Evolutionary conservation across 2,797 vertebrate species (phyloP).

Genomic region (Ataeniobius toweri): DNA sequence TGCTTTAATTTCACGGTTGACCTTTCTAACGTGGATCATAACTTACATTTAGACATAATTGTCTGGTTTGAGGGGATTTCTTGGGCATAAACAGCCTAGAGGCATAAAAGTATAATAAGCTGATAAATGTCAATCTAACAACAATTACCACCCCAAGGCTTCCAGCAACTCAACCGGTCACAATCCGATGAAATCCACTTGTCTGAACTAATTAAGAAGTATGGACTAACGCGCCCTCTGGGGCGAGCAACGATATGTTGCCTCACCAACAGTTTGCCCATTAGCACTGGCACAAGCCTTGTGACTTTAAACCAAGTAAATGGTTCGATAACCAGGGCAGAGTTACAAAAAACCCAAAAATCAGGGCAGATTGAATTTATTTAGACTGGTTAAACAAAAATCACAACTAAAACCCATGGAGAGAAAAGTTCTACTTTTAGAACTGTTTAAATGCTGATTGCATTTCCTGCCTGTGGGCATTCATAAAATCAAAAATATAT

Average conservation of each 20-base stretch:
- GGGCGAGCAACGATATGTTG: conserved; percentile 10
- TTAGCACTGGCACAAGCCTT: conserved; percentile 5
- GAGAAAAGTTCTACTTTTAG: neutral
- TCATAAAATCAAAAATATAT: neutral
- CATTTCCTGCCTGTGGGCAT: neutral
- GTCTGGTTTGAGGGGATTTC: conserved; percentile 3
- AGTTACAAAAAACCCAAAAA: neutral
- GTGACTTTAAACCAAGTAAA: conserved; percentile 27
- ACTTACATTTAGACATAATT: conserved; percentile 9
- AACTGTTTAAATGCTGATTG: neutral
- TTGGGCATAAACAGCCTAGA: neutral
- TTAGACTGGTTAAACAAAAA: neutral
- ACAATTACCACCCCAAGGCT: conserved; percentile 18
- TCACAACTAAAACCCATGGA: neutral
- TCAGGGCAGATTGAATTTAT: neutral
- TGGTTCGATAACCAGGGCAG: neutral
- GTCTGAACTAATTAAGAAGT: conserved; percentile 43
- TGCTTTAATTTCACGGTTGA: conserved; percentile 3
- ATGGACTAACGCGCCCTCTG: conserved; percentile 28
- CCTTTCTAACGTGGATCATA: conserved; percentile 1
- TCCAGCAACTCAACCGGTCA: conserved; percentile 15
- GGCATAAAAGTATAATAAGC: neutral
- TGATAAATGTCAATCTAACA: neutral
- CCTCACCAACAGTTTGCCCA: conserved; percentile 2
- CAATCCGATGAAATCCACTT: conserved; percentile 58